phyloP scores from a whole-genome alignment of 2,113 vertebrate genomes.

The Aleadryas rufinucha region DNA sequence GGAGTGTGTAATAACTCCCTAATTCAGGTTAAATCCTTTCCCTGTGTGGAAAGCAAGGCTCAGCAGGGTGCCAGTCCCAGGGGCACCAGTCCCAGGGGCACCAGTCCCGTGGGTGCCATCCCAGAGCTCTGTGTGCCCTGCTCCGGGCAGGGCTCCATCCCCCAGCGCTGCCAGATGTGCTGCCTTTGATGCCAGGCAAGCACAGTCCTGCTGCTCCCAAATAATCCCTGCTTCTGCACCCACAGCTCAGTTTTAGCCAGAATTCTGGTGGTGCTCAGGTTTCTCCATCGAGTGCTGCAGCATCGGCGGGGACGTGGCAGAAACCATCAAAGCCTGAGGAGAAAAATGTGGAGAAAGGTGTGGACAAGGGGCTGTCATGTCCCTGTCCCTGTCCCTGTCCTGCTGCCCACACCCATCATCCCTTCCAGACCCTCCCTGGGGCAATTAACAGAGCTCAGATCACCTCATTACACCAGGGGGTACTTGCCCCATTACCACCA shows the following conservation, averaged over 20 bases:
- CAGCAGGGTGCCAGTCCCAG: not conserved
- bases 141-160: not conserved
- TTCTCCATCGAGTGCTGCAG: not conserved
- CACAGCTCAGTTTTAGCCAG: not conserved
- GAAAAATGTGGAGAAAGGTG: not conserved
- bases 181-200: not conserved
- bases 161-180: fast-evolving
- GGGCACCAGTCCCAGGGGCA: not conserved
- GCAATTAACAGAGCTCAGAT: not conserved
- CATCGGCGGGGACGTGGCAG: not conserved
- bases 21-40: not conserved
- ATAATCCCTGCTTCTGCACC: not conserved
- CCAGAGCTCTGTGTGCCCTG: fast-evolving
- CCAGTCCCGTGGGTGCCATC: not conserved
- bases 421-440: not conserved
- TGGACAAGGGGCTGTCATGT: not conserved
- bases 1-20: not conserved
- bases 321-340: not conserved
- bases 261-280: not conserved
- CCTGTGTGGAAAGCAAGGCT: fast-evolving
- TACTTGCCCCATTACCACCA: fast-evolving
- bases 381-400: not conserved
- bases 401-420: not conserved
- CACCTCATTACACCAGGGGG: not conserved
- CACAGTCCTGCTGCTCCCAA: not conserved